phyloP scores from a whole-genome alignment of 2,113 vertebrate genomes.

The Scortum barcoo region DNA sequence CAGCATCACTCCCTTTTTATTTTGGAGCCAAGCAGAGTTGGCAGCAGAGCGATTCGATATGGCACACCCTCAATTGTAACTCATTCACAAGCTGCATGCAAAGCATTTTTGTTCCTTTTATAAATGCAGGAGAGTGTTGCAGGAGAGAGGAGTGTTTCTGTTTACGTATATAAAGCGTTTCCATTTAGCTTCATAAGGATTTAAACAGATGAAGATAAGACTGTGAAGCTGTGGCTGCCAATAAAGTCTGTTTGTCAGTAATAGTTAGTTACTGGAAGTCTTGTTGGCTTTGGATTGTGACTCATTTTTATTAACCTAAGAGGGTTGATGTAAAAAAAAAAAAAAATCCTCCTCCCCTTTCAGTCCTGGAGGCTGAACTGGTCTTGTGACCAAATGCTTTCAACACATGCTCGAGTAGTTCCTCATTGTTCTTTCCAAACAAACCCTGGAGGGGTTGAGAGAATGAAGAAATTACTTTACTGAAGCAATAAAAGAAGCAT shows the following conservation, averaged over 20 bases:
- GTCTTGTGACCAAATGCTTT: conserved; percentile 57
- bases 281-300: not conserved
- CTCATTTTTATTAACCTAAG: not conserved
- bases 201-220: not conserved
- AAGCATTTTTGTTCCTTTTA: not conserved
- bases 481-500: conserved; percentile 6
- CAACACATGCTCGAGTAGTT: conserved; percentile 35
- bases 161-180: not conserved
- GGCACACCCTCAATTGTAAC: no score
- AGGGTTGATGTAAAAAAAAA: not conserved
- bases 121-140: not conserved
- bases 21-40: not conserved
- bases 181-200: not conserved
- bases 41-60: not conserved
- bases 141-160: not conserved
- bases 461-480: not conserved
- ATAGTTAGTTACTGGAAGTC: not conserved
- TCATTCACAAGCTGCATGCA: no score
- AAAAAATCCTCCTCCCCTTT: not conserved
- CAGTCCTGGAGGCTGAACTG: conserved; percentile 12
- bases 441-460: not conserved
- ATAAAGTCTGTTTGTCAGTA: not conserved
- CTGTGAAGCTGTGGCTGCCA: not conserved
- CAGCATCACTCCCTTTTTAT: not conserved
- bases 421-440: conserved; percentile 31